Base-by-base conservation (phyloP, 2,888 invertebrate species). In the Diadromus collaris region DNA sequence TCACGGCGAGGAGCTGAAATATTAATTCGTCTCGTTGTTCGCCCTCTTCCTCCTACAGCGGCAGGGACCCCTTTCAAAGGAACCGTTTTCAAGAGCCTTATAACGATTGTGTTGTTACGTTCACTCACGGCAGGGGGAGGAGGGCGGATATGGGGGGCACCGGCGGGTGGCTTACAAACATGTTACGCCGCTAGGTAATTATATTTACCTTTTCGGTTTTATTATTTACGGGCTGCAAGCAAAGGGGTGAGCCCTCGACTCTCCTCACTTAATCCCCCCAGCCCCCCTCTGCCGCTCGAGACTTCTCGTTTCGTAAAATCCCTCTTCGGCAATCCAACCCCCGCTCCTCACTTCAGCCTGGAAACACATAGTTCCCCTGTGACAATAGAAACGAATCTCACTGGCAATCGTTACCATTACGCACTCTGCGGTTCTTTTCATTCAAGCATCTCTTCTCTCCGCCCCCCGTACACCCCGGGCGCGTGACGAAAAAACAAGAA, bases 131-230 rank as follows among this genome's bases (percentile, higher is more conserved):
- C 61, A 60, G 24, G 51, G 29, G 58, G n/a, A 13, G 24, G 1
- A 19, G 10, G 54, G 21, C 19, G 44, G 13, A 65, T 6, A n/a
- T 4, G 27, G 29, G 24, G 58, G 21, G 16, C 3, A 10, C 19
- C n/a, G n/a, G 44, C 70, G 60, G 38, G 27, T 63, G 77, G 82
- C 85, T 85, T 84, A 85, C 87, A 88, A 88, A 88, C 88, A 87
- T 84, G 83, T 86, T 87, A 82, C 79, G 72, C 72, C 72, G 82
- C 79, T 76, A 83, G 86, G 86, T 90, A 90, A 90, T 90, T 90
- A 90, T 90, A 90, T 90, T 90, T 90, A 89, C 90, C 87, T 88
- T 88, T 83, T 84, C 84, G 83, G 82, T 86, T 90, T 89, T 89
- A 90, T 90, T 90, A 90, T 90, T 90, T 86, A 90, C 85, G 82